Conservation (phyloP, 2,888 invertebrate genomes). For the Adelognathus sp. region DNA sequence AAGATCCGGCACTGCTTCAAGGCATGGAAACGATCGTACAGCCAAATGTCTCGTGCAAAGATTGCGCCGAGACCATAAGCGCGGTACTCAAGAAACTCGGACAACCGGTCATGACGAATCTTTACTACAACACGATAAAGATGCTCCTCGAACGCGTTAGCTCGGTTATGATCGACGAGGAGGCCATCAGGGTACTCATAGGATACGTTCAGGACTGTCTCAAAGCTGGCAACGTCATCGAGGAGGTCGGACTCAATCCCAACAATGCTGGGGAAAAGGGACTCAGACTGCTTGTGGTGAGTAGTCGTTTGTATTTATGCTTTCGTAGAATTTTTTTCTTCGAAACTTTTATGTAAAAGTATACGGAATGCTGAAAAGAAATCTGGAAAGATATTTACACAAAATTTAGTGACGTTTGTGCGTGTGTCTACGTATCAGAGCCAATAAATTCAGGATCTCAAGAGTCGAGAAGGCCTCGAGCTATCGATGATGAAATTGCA, state of each 20-base stretch:
- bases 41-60: slow-evolving; percentile 95
- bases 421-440: too few relatives aligned
- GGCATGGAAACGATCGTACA: slow-evolving; percentile 94
- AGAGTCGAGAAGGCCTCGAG: too few relatives aligned
- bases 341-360: background rate
- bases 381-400: too few relatives aligned
- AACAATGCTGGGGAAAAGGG: slow-evolving; percentile 94
- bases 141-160: slow-evolving; percentile 96
- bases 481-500: too few relatives aligned
- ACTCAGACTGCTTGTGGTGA: slow-evolving; percentile 91
- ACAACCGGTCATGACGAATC: slow-evolving; percentile 96
- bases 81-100: slow-evolving; percentile 94
- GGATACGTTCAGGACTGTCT: slow-evolving; percentile 86
- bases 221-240: slow-evolving; percentile 86
- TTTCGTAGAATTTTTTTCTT: background rate
- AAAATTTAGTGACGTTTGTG: too few relatives aligned
- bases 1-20: slow-evolving; percentile 87
- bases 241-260: slow-evolving; percentile 90
- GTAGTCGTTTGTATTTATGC: slow-evolving; percentile 59
- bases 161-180: slow-evolving; percentile 97
- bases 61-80: slow-evolving; percentile 95
- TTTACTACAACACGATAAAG: slow-evolving; percentile 97
- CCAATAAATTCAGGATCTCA: too few relatives aligned
- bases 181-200: slow-evolving; percentile 89
- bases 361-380: background rate